phyloP scores from a whole-genome alignment of 2,113 vertebrate genomes.

The Phoxinus phoxinus region DNA sequence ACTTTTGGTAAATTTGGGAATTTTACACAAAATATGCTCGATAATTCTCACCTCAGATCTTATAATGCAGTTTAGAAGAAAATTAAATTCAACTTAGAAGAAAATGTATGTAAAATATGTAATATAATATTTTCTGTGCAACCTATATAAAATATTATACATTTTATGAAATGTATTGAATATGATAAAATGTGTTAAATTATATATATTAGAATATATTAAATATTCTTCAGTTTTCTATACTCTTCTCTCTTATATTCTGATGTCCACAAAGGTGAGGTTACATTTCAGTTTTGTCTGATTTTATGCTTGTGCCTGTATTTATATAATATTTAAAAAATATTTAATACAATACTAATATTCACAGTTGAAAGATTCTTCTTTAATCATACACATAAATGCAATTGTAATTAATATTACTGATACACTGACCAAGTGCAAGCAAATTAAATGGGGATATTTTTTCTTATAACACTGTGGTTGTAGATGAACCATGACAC shows the following conservation, averaged over 20 bases:
- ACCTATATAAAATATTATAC: background rate
- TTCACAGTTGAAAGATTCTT: background rate
- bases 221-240: background rate
- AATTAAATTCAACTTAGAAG: no score
- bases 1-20: background rate
- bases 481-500: background rate
- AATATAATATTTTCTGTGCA: no score
- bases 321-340: background rate
- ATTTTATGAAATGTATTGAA: background rate
- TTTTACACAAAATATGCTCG: background rate
- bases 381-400: background rate
- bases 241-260: background rate
- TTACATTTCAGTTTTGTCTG: constrained; percentile 22
- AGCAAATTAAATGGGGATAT: constrained; percentile 37
- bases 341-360: background rate
- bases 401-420: background rate
- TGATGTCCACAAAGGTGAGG: constrained; percentile 45
- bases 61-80: background rate
- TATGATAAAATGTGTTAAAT: background rate
- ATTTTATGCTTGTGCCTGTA: background rate
- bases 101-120: no score
- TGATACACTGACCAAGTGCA: constrained; percentile 51
- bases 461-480: background rate
- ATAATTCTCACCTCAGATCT: background rate
- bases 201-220: background rate